Base-by-base conservation (phyloP, 2,888 invertebrate species). In the Catocala nupta region DNA sequence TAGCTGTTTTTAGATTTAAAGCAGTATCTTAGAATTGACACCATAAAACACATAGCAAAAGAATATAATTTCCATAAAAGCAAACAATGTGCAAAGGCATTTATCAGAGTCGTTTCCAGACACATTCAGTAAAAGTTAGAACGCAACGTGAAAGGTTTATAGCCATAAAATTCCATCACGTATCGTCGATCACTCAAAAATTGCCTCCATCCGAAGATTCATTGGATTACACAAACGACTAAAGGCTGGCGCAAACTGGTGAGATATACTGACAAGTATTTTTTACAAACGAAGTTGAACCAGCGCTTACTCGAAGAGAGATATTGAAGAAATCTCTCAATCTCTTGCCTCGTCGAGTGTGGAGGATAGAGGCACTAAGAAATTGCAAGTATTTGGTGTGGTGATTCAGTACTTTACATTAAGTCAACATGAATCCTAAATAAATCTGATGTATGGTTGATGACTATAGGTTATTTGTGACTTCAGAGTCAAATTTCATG, bases 141-240 rank as follows among this genome's bases (percentile, higher is more conserved):
- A 56, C 48, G 39, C 33, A 39, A 39, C 49, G 43, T 54, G 13
- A 50, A 52, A 53, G 52, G 16, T 48, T 60, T 57, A 50, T 34
- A 52, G 55, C 13, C 33, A 49, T 47, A 45, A 63, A 62, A 48
- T 7, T 52, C 44, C 36, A 42, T 50, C 36, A 34, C 10, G 58
- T 55, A 58, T 47, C 36, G 49, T 61, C 61, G 49, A 58, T 59
- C 62, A 47, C 58, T 54, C 53, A 58, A 56, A 69, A 72, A 62
- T 59, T 49, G 4, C 47, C 45, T 8, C 10, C 42, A 57, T 55
- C 34, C 55, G 51, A 47, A 44, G 50, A 55, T 63, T 58, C 9
- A 62, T 55, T 51, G 34, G 12, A 49, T 59, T 16, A 59, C 13
- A 34, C 11, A 43, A 9, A 9, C 8, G 6, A 43, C 7, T 36